These are phyloP conservation scores for Athene noctua DNA, from an alignment of 2,113 vertebrate species.

Conservation along the genomic window DNA sequence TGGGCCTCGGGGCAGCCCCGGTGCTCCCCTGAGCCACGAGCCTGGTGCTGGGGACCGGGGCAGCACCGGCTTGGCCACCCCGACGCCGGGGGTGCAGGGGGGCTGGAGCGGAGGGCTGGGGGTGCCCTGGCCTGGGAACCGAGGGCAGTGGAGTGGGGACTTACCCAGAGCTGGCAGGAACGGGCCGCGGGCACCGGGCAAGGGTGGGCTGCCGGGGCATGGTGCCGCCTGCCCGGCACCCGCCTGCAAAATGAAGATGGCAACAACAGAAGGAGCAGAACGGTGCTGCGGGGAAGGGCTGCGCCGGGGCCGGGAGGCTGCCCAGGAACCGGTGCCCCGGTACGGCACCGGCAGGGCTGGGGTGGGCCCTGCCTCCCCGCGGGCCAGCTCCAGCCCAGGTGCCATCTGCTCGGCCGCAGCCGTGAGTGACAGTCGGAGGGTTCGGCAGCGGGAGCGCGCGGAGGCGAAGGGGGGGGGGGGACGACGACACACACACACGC, in stretches of 20 bases:
- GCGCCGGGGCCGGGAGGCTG: rapidly evolving
- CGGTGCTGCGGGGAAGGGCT: not conserved
- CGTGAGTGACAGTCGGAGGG: conserved; percentile 20
- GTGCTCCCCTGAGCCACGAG: rapidly evolving
- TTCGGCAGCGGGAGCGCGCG: not conserved
- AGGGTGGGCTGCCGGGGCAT: not conserved
- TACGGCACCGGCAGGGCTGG: not conserved
- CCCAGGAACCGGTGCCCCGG: not conserved
- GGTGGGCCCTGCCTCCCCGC: not conserved
- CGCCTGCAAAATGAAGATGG: not conserved
- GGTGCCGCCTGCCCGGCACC: rapidly evolving
- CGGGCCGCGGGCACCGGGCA: rapidly evolving
- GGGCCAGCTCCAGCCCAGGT: not conserved
- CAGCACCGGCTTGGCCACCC: rapidly evolving
- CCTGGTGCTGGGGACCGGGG: rapidly evolving
- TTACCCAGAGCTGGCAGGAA: not conserved
- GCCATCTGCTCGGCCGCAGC: conserved; percentile 49
- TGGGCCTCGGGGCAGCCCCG: rapidly evolving
- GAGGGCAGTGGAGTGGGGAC: not conserved
- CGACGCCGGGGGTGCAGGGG: rapidly evolving
- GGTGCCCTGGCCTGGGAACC: not conserved
- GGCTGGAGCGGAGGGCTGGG: not conserved
- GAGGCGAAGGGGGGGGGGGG: too few species aligned
- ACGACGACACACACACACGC: not conserved
- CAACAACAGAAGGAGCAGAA: not conserved